Percentiles rank a stretch among this genome's conserved stretches.
Conservation (phyloP, 1,140 invertebrate species). For the Metaphire vulgaris region DNA sequence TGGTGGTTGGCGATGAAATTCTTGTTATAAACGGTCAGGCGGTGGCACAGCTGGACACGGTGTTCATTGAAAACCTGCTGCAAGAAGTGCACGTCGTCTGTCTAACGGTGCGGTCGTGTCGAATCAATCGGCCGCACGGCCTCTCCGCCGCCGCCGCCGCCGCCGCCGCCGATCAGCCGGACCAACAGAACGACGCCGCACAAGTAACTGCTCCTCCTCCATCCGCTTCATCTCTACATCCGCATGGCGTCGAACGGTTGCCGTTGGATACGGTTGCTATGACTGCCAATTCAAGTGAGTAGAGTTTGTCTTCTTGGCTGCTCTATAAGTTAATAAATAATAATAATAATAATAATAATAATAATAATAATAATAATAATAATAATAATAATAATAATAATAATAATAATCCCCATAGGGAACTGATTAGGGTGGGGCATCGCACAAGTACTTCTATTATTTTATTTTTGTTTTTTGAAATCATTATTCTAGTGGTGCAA, state of each 20-base stretch:
- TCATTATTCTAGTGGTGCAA: neutral
- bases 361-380: conserved; percentile 10
- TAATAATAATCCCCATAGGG: neutral
- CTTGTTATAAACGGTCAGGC: conserved; percentile 97
- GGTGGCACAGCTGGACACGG: conserved; percentile 96
- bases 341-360: conserved; percentile 9
- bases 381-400: neutral
- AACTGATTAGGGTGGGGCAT: neutral
- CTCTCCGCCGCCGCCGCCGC: no score
- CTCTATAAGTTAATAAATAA: neutral
- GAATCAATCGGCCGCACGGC: conserved; percentile 74
- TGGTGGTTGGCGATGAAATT: conserved; percentile 94
- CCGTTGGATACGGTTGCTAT: no score
- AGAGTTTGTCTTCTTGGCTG: neutral
- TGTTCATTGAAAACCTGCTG: conserved; percentile 88
- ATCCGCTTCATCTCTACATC: neutral
- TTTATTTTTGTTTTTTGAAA: neutral
- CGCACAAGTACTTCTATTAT: neutral
- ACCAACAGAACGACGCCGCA: neutral
- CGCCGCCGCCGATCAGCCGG: neutral
- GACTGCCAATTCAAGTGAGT: no score
- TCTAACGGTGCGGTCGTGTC: conserved; percentile 91
- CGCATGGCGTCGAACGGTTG: neutral
- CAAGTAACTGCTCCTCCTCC: neutral
- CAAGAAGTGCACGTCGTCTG: conserved; percentile 91